These are phyloP conservation scores for Phoenicopterus ruber DNA, from an alignment of 2,113 vertebrate species.

Conservation along the genomic window DNA sequence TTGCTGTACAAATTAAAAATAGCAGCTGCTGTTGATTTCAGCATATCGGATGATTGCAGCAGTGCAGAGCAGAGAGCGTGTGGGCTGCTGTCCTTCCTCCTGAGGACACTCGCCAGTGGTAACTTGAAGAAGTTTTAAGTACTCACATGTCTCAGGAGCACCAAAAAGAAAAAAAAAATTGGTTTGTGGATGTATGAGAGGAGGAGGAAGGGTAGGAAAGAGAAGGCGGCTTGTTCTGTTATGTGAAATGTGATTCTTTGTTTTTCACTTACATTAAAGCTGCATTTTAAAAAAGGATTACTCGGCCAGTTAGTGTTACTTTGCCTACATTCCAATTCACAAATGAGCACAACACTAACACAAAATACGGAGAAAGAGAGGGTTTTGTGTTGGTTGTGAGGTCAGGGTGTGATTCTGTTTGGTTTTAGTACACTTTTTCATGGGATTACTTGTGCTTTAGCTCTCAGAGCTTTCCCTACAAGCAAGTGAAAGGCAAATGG, in stretches of 20 bases:
- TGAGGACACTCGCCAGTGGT: not conserved
- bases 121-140: not conserved
- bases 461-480: not conserved
- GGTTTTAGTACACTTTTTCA: not conserved
- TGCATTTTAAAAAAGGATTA: not conserved
- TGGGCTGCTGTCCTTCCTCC: not conserved
- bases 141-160: accelerated
- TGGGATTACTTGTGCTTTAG: not conserved
- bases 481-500: not conserved
- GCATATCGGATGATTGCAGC: not conserved
- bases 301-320: not conserved
- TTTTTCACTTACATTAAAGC: not conserved
- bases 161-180: not conserved
- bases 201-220: not conserved
- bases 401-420: not conserved
- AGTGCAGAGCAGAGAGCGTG: not conserved
- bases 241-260: not conserved
- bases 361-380: not conserved
- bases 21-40: constrained; percentile 31
- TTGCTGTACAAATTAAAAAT: constrained; percentile 29
- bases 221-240: not conserved
- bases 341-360: not conserved
- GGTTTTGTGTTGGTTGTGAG: not conserved
- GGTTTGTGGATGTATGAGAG: not conserved
- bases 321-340: not conserved